These are phyloP conservation scores for Nettapus auritus DNA, from an alignment of 2,113 vertebrate genomes.

Conservation along the genomic window DNA sequence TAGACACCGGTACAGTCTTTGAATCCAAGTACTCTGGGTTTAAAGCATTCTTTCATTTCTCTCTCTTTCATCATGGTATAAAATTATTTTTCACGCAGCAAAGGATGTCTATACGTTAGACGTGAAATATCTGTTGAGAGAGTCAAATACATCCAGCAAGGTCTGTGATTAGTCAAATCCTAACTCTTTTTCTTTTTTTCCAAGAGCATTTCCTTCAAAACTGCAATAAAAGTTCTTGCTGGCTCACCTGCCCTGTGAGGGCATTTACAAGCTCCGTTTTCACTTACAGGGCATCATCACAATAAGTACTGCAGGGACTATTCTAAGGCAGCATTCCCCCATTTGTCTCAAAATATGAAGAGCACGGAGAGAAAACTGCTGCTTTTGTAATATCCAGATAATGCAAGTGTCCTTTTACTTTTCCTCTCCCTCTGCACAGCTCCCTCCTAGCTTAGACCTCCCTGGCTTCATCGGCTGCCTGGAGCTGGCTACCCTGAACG, in stretches of 20 bases:
- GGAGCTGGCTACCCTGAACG: slow-evolving; percentile 91
- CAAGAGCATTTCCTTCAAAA: background rate
- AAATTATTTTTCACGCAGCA: background rate
- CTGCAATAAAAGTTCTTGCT: background rate
- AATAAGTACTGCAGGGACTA: background rate
- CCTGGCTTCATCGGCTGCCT: slow-evolving; percentile 93
- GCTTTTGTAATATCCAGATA: background rate
- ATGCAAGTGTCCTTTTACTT: background rate
- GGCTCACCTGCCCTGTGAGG: background rate
- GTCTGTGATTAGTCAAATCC: background rate
- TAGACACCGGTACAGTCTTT: background rate
- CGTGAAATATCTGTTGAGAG: background rate
- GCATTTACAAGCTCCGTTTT: background rate
- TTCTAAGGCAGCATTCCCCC: background rate
- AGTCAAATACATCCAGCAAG: background rate
- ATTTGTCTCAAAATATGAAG: background rate
- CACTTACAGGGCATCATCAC: background rate
- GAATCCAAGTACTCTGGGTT: background rate
- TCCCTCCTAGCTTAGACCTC: slow-evolving; percentile 88
- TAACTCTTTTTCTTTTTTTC: background rate
- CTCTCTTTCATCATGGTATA: background rate
- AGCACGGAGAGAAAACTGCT: background rate
- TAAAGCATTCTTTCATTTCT: slow-evolving; percentile 7
- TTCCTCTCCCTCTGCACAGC: slow-evolving; percentile 72
- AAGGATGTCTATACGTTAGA: background rate